These are phyloP conservation scores for Bicyclus anynana DNA, from an alignment of 1,140 invertebrate genomes.

Conservation along the genomic window DNA sequence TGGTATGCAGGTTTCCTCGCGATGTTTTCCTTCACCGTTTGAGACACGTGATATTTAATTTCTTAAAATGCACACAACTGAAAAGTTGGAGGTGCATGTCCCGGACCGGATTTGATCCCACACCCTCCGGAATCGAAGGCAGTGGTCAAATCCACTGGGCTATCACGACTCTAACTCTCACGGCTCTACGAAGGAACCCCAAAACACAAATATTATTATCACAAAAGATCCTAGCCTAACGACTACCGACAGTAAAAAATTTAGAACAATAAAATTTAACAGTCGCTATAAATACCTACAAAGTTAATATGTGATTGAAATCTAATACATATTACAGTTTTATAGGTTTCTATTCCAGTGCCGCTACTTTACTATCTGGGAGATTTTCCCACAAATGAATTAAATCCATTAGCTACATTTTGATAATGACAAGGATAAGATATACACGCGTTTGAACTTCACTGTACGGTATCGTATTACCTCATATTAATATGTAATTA, in stretches of 20 bases:
- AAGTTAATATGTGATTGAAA: conserved; percentile 1
- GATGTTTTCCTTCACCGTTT: no score
- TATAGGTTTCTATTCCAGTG: neutral
- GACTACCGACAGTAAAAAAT: neutral
- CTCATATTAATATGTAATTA: neutral
- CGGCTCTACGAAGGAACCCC: no score
- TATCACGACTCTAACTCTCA: no score
- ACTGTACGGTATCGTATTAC: neutral
- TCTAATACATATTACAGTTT: neutral
- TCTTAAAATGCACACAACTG: no score
- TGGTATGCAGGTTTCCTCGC: no score
- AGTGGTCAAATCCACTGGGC: no score
- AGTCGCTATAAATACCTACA: neutral
- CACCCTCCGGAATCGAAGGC: no score
- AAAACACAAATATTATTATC: no score
- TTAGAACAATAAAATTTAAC: neutral
- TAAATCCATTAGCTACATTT: neutral
- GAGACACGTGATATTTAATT: no score
- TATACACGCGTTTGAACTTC: neutral
- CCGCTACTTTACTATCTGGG: neutral
- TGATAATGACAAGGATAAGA: neutral
- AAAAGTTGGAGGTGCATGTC: no score
- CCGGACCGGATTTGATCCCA: no score
- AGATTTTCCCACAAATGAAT: neutral
- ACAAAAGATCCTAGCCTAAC: neutral